Evolutionary conservation across 2,797 vertebrate genomes (phyloP).

Genomic region (Neostethus bicornis): DNA sequence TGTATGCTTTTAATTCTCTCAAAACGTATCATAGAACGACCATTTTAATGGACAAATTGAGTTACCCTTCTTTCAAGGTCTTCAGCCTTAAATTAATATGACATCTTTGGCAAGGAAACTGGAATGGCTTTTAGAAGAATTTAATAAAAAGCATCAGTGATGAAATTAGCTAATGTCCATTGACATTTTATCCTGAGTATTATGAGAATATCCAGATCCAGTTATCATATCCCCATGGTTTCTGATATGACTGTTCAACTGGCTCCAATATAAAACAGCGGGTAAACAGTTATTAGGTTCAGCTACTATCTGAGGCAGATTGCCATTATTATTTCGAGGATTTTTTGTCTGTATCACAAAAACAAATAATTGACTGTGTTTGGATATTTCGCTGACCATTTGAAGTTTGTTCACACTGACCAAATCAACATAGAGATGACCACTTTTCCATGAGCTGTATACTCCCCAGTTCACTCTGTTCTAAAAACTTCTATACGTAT

Average conservation of each 20-base stretch:
- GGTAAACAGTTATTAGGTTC: slow-evolving; percentile 59
- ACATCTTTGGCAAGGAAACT: slow-evolving; percentile 79
- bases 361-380: background rate
- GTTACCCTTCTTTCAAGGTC: slow-evolving; percentile 81
- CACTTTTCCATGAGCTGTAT: too few species aligned
- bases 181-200: slow-evolving; percentile 82
- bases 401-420: too few species aligned
- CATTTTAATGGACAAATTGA: slow-evolving; percentile 77
- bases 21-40: slow-evolving; percentile 65
- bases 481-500: slow-evolving; percentile 9
- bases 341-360: too few species aligned
- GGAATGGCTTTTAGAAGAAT: slow-evolving; percentile 82
- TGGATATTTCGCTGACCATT: too few species aligned
- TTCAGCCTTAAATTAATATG: slow-evolving; percentile 76
- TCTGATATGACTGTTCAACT: slow-evolving; percentile 55
- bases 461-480: background rate
- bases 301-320: slow-evolving; percentile 17
- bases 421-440: too few species aligned
- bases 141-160: slow-evolving; percentile 82
- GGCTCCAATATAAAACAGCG: slow-evolving; percentile 62
- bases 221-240: slow-evolving; percentile 70
- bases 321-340: too few species aligned
- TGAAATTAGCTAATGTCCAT: slow-evolving; percentile 83
- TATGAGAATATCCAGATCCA: slow-evolving; percentile 77
- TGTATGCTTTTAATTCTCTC: slow-evolving; percentile 67